Evolutionary conservation across 2,797 vertebrate genomes (phyloP).

Genomic region (Eospalax fontanierii): DNA sequence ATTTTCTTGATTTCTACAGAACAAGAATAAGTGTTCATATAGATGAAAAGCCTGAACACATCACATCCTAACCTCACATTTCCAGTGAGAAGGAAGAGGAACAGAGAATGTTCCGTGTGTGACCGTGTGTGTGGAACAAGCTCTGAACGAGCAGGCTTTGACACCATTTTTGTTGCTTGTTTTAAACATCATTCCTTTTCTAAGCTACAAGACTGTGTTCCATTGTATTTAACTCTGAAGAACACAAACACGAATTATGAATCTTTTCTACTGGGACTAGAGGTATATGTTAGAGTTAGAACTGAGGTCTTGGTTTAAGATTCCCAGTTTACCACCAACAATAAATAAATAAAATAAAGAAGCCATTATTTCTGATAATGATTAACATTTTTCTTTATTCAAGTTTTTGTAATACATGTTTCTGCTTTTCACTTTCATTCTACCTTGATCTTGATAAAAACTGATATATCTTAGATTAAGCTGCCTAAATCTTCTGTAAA

Average conservation of each 20-base stretch:
- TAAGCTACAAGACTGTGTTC: neutral
- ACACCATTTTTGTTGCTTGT: neutral
- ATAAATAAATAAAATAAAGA: constrained; percentile 6
- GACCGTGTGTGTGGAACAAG: neutral
- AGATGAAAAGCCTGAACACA: neutral
- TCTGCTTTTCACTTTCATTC: constrained; percentile 58
- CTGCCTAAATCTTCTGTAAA: neutral
- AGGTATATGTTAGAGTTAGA: neutral
- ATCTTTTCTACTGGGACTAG: constrained; percentile 65
- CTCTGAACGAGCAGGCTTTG: neutral
- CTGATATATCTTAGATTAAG: constrained; percentile 35
- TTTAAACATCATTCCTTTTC: constrained; percentile 8
- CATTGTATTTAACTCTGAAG: constrained; percentile 76
- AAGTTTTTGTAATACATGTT: constrained; percentile 39
- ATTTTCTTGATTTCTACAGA: constrained; percentile 53
- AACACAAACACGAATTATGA: constrained; percentile 69
- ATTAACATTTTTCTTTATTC: constrained; percentile 61
- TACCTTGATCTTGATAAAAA: constrained; percentile 2
- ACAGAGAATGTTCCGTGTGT: neutral
- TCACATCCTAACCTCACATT: neutral
- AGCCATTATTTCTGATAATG: constrained; percentile 78
- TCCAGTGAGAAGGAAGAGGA: neutral
- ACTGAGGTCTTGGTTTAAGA: neutral
- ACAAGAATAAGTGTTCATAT: neutral
- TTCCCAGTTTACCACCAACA: neutral